These are phyloP conservation scores for Erpobdella octoculata DNA, from an alignment of 2,888 invertebrate species.

Conservation along the genomic window DNA sequence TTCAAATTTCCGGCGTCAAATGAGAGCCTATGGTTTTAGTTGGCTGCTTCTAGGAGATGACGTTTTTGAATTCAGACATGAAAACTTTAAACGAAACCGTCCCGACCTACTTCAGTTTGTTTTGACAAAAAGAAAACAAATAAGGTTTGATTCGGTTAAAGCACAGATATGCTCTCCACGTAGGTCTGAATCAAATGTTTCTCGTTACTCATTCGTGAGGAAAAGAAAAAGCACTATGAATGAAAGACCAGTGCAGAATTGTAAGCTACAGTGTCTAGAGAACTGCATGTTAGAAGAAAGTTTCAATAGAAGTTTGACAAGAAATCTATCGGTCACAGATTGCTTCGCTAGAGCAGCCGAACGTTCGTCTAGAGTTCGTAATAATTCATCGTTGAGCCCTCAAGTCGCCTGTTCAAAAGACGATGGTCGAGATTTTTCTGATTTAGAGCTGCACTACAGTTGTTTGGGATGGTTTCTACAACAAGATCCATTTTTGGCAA, in stretches of 20 bases:
- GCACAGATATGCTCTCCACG: neutral
- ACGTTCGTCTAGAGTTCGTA: too few species aligned
- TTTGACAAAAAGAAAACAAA: slow-evolving; percentile 28
- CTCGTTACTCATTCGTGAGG: too few species aligned
- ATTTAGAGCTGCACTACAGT: slow-evolving; percentile 21
- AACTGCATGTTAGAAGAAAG: too few species aligned
- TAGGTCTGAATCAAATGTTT: neutral
- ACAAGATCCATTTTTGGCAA: slow-evolving; percentile 24
- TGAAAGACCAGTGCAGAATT: too few species aligned
- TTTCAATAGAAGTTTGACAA: neutral
- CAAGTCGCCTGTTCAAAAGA: neutral
- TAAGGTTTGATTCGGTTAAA: slow-evolving; percentile 15
- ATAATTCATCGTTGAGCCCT: too few species aligned
- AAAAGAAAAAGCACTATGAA: too few species aligned
- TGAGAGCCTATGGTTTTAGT: slow-evolving; percentile 47
- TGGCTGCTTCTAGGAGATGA: slow-evolving; percentile 39
- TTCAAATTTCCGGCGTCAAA: slow-evolving; percentile 45
- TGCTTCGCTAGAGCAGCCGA: too few species aligned
- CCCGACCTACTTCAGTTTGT: slow-evolving; percentile 21
- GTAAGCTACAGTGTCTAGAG: too few species aligned
- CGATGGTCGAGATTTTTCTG: neutral
- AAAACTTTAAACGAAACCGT: slow-evolving; percentile 24
- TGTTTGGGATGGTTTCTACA: slow-evolving; percentile 28
- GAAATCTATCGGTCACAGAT: neutral
- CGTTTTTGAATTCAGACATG: slow-evolving; percentile 43